A percentile compares a stretch with the other conserved stretches of the same genome.
Evolutionary conservation across 2,113 vertebrate genomes (phyloP).

Genomic region (Microcebus murinus): DNA sequence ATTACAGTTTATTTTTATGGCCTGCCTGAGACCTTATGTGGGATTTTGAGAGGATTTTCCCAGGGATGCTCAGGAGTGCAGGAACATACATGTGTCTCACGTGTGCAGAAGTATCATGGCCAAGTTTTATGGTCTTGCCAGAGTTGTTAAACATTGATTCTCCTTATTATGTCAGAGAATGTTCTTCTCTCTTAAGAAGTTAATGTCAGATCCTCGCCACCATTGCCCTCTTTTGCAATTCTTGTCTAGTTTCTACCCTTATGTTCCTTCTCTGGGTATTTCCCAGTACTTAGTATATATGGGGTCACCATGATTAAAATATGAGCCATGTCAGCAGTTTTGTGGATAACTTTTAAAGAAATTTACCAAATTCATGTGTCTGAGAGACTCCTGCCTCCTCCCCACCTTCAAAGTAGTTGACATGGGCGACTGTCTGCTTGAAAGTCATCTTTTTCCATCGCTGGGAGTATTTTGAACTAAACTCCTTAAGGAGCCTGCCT

Average conservation of each 20-base stretch:
- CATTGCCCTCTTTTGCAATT: neutral
- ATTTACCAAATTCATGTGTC: neutral
- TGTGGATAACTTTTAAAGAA: neutral
- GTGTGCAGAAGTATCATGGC: neutral
- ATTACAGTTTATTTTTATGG: neutral
- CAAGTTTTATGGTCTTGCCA: neutral
- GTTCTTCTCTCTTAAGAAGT: neutral
- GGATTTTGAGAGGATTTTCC: neutral
- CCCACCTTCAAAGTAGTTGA: neutral
- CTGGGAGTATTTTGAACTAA: neutral
- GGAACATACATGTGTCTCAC: fast-evolving
- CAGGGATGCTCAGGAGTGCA: neutral
- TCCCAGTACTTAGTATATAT: neutral
- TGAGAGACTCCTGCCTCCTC: neutral
- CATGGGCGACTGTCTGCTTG: neutral
- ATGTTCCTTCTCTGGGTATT: neutral
- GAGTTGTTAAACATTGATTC: neutral
- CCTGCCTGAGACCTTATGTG: fast-evolving
- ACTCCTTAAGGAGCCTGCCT: neutral
- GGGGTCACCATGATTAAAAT: neutral
- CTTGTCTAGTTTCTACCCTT: neutral
- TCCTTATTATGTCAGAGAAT: neutral
- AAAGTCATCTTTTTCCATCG: neutral
- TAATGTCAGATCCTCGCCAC: neutral
- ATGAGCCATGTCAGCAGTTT: neutral